Conservation (phyloP, 2,113 vertebrate species). For the Aix galericulata region DNA sequence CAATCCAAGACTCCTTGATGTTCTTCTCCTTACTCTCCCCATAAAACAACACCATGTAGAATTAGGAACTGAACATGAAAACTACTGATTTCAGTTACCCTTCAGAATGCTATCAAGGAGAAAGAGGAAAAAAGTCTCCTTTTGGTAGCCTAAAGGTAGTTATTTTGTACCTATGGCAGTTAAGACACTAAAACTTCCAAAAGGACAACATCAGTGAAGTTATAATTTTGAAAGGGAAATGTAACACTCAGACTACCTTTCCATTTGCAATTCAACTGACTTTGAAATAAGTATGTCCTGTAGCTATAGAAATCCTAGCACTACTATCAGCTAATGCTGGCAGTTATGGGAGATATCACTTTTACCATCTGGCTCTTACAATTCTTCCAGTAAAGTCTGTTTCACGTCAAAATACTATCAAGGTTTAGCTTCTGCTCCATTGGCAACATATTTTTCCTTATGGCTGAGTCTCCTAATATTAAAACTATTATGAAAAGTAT, state of each 20-base stretch:
- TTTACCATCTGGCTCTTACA: slow-evolving; percentile 41
- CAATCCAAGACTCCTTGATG: neutral
- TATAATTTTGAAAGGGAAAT: neutral
- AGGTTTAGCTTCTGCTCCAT: slow-evolving; percentile 48
- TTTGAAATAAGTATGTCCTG: slow-evolving; percentile 16
- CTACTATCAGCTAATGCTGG: slow-evolving; percentile 6
- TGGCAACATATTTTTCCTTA: slow-evolving; percentile 30
- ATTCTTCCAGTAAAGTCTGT: slow-evolving; percentile 45
- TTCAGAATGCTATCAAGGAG: neutral
- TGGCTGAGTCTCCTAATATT: neutral
- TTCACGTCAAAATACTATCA: slow-evolving; percentile 21
- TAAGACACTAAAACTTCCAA: neutral
- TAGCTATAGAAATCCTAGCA: neutral
- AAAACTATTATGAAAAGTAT: slow-evolving; percentile 24
- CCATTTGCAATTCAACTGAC: neutral
- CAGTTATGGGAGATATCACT: slow-evolving; percentile 29
- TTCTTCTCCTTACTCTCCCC: neutral
- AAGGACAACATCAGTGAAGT: neutral
- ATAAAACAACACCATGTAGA: neutral
- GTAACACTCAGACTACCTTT: neutral
- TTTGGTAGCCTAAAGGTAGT: neutral
- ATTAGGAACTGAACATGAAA: neutral
- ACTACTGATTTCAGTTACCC: neutral
- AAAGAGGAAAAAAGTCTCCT: neutral
- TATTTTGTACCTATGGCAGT: neutral